Evolutionary conservation across 2,888 invertebrate genomes (phyloP).

Genomic region (Lepidocyrtoides sp.): DNA sequence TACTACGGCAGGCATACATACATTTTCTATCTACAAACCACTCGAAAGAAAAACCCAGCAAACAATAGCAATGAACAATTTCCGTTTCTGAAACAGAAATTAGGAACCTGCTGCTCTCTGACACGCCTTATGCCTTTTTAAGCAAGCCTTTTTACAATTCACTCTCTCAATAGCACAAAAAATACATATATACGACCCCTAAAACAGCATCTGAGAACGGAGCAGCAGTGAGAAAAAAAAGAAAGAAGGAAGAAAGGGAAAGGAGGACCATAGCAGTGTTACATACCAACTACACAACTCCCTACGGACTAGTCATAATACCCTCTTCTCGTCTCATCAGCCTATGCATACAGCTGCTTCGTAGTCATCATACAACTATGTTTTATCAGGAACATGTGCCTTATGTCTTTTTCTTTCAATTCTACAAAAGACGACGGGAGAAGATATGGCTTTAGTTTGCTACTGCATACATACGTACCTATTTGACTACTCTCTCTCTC

Average conservation of each 20-base stretch:
- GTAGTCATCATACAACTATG: not conserved
- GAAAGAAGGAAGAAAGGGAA: not conserved
- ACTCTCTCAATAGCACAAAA: conserved; percentile 47
- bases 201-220: not conserved
- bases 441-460: conserved; percentile 16
- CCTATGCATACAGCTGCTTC: conserved; percentile 22
- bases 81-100: conserved; percentile 46
- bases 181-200: not conserved
- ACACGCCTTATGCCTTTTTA: conserved; percentile 54
- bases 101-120: conserved; percentile 68
- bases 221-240: not conserved
- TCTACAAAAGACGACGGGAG: not conserved
- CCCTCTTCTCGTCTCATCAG: conserved; percentile 54
- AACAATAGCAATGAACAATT: conserved; percentile 47
- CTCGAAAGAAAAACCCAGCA: conserved; percentile 3
- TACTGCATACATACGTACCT: not conserved
- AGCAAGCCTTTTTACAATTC: conserved; percentile 39
- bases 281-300: conserved; percentile 53
- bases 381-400: conserved; percentile 20
- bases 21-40: not conserved
- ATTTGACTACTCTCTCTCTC: not conserved
- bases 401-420: conserved; percentile 53
- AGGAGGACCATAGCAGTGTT: not conserved
- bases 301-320: conserved; percentile 65
- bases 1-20: too few relatives aligned